Conservation (phyloP, 2,888 invertebrate genomes). For the Norana najaformis region DNA sequence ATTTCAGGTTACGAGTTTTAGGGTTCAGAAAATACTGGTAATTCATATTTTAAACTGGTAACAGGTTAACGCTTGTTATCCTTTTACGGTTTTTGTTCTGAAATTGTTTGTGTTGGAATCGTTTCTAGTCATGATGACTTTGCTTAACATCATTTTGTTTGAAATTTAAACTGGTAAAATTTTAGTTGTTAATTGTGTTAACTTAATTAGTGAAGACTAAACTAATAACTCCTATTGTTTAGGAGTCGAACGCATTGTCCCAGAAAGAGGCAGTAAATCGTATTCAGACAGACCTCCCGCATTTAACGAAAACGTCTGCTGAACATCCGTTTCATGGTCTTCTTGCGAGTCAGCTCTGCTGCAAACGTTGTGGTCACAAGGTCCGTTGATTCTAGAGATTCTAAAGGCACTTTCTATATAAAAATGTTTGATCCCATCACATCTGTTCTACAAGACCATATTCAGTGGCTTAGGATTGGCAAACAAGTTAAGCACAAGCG, state of each 20-base stretch:
- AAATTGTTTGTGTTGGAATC: neutral
- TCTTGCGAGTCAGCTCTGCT: slow-evolving; percentile 76
- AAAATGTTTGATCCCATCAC: no score
- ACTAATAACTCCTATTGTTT: neutral
- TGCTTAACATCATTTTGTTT: neutral
- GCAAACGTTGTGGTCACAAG: slow-evolving; percentile 74
- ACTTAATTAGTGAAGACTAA: neutral
- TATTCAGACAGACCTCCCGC: slow-evolving; percentile 47
- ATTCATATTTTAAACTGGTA: neutral
- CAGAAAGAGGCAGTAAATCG: slow-evolving; percentile 19
- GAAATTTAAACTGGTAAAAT: neutral
- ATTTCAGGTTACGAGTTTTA: no score
- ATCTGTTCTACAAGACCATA: no score
- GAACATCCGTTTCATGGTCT: slow-evolving; percentile 75
- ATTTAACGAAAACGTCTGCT: slow-evolving; percentile 49
- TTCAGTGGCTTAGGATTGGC: no score
- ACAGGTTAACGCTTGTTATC: neutral
- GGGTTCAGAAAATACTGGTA: neutral
- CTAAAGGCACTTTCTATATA: neutral
- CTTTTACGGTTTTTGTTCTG: neutral
- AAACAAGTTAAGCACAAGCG: no score
- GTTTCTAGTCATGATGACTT: neutral
- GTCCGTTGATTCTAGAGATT: slow-evolving; percentile 58
- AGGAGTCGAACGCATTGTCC: slow-evolving; percentile 18
- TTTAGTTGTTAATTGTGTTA: neutral